phyloP scores from a whole-genome alignment of 92 coral and sea anemone genomes.

The Scolanthus callimorphus region DNA sequence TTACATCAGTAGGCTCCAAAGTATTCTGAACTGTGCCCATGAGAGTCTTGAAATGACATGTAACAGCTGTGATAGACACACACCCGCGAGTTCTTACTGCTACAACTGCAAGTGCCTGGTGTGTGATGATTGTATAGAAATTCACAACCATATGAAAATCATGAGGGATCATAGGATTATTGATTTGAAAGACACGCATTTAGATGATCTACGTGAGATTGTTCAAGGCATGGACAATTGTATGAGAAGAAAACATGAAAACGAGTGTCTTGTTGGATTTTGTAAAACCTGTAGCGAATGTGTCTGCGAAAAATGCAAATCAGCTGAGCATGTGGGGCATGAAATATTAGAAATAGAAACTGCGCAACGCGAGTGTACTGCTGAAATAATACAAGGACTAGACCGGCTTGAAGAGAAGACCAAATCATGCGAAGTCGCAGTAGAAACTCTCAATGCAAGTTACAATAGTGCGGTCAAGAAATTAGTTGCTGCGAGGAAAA shows the following conservation, averaged over 20 bases:
- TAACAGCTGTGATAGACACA: constrained; percentile 60
- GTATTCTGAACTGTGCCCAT: constrained; percentile 46
- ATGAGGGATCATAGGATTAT: constrained; percentile 55
- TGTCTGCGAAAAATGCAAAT: constrained; percentile 70
- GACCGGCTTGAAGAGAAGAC: constrained; percentile 48
- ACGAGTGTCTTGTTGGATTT: constrained; percentile 41
- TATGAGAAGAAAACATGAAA: constrained; percentile 47
- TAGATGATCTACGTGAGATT: constrained; percentile 49
- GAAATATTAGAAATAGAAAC: constrained; percentile 33
- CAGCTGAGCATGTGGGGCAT: constrained; percentile 44
- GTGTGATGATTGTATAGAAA: constrained; percentile 59
- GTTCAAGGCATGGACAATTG: constrained; percentile 62
- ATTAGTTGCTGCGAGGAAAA: constrained; percentile 47
- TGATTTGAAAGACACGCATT: constrained; percentile 41
- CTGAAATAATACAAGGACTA: constrained; percentile 37
- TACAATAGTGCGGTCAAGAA: constrained; percentile 50
- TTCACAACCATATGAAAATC: constrained; percentile 59
- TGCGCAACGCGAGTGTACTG: constrained; percentile 44
- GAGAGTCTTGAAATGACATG: constrained; percentile 57
- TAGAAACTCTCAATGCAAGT: constrained; percentile 35
- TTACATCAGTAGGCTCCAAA: constrained; percentile 61
- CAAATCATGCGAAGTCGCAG: constrained; percentile 18
- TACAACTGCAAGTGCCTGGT: constrained; percentile 71
- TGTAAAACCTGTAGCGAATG: constrained; percentile 59
- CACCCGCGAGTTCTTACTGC: constrained; percentile 59